These are phyloP conservation scores for Diuraphis noxia DNA, from an alignment of 1,140 invertebrate genomes.

Conservation along the genomic window DNA sequence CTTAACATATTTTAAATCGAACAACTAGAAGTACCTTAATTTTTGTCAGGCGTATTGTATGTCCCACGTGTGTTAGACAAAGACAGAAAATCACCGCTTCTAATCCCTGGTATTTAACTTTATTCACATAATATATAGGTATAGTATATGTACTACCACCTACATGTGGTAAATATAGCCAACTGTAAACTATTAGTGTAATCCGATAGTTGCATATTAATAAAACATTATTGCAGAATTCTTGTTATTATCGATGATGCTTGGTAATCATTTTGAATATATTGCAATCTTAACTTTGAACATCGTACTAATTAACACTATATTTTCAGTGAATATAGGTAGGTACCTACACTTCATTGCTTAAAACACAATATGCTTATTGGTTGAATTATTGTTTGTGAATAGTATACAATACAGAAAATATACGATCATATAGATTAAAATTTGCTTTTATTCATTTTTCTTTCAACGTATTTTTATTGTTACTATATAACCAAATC, in stretches of 20 bases:
- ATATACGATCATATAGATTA: constrained; percentile 8
- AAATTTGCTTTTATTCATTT: constrained; percentile 22
- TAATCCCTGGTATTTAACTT: background rate
- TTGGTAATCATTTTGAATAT: background rate
- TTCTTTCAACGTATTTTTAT: constrained; percentile 36
- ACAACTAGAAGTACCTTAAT: too few species aligned
- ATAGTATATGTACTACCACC: background rate
- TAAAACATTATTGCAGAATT: background rate
- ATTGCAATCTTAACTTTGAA: background rate
- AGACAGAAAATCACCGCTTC: too few species aligned
- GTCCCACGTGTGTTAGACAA: too few species aligned
- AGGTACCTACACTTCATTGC: background rate
- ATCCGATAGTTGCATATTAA: background rate
- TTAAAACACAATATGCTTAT: background rate
- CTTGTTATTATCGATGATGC: background rate
- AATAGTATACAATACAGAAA: background rate
- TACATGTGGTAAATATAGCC: too few species aligned
- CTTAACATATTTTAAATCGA: too few species aligned
- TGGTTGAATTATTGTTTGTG: background rate
- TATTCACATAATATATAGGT: background rate
- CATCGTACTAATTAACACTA: background rate
- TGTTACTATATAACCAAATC: constrained; percentile 19
- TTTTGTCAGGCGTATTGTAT: too few species aligned
- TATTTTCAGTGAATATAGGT: background rate
- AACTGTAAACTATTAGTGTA: background rate